These are phyloP conservation scores for Meloidogyne hapla DNA, from an alignment of 1,140 invertebrate species.

Conservation along the genomic window DNA sequence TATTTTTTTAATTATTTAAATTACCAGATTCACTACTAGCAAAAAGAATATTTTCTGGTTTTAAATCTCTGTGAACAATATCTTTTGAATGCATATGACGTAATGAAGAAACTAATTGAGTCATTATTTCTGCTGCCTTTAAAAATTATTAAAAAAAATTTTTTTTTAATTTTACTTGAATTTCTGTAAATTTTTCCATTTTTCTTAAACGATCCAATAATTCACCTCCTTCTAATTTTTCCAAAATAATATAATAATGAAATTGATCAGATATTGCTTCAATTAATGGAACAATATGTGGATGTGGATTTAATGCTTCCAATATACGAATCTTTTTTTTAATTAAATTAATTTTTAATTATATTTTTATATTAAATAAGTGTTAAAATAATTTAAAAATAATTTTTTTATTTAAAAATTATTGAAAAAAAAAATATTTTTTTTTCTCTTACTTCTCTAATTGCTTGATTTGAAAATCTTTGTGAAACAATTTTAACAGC, in stretches of 20 bases:
- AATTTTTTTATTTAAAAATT: neutral
- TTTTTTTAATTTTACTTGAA: slow-evolving; percentile 66
- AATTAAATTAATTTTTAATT: too few relatives aligned
- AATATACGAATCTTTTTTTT: slow-evolving; percentile 69
- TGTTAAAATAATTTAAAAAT: neutral
- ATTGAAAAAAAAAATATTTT: too few relatives aligned
- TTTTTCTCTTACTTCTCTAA: slow-evolving; percentile 72
- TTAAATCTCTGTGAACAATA: slow-evolving; percentile 83
- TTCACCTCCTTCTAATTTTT: slow-evolving; percentile 82
- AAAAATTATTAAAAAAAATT: neutral
- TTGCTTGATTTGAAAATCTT: slow-evolving; percentile 72
- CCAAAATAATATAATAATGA: slow-evolving; percentile 65
- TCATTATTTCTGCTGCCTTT: slow-evolving; percentile 73
- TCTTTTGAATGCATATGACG: slow-evolving; percentile 77
- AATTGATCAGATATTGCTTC: slow-evolving; percentile 80
- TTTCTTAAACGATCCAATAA: slow-evolving; percentile 73
- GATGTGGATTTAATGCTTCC: slow-evolving; percentile 79
- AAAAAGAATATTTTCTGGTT: slow-evolving; percentile 84
- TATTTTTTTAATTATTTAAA: neutral
- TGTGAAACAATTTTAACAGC: slow-evolving; percentile 87
- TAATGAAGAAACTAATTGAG: slow-evolving; percentile 78
- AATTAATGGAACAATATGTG: slow-evolving; percentile 80
- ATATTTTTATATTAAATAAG: too few relatives aligned
- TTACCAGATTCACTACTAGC: slow-evolving; percentile 65
- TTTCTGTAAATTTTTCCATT: slow-evolving; percentile 73